Percentiles rank a stretch among this genome's conserved stretches.
Conservation (phyloP, 2,113 vertebrate genomes). For the Ictalurus furcatus region DNA sequence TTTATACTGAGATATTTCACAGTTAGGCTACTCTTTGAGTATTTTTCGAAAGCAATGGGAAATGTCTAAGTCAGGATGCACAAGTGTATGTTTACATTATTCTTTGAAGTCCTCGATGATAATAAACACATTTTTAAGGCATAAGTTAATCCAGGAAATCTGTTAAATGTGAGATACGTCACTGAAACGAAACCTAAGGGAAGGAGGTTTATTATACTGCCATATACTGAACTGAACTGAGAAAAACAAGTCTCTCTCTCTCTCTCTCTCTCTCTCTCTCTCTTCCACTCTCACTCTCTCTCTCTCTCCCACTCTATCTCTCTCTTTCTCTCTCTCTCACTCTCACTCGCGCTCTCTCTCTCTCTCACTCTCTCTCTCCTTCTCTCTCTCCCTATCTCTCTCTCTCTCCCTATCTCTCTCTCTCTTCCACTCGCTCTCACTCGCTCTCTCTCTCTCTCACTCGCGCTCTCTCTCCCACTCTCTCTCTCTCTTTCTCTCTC, state of each 20-base stretch:
- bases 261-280: neutral
- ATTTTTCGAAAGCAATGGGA: neutral
- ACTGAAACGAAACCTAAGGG: neutral
- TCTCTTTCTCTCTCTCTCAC: neutral
- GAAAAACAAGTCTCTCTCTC: neutral
- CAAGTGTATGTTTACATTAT: neutral
- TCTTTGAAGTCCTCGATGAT: neutral
- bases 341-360: neutral
- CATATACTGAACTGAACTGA: neutral
- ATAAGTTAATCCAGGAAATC: neutral
- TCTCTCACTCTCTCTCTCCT: neutral
- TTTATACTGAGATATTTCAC: neutral
- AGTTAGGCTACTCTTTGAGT: neutral
- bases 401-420: too few species aligned
- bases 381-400: neutral
- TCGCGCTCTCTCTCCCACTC: too few species aligned
- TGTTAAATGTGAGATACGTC: neutral
- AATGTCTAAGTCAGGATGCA: neutral
- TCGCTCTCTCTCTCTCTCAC: too few species aligned
- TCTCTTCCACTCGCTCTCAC: too few species aligned
- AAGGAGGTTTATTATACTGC: neutral
- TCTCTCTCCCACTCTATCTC: neutral
- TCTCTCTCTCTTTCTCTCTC: too few species aligned
- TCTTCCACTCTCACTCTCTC: neutral
- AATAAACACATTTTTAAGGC: neutral